Evolutionary conservation across 2,113 vertebrate genomes (phyloP).

Genomic region (Fulmarus glacialis): DNA sequence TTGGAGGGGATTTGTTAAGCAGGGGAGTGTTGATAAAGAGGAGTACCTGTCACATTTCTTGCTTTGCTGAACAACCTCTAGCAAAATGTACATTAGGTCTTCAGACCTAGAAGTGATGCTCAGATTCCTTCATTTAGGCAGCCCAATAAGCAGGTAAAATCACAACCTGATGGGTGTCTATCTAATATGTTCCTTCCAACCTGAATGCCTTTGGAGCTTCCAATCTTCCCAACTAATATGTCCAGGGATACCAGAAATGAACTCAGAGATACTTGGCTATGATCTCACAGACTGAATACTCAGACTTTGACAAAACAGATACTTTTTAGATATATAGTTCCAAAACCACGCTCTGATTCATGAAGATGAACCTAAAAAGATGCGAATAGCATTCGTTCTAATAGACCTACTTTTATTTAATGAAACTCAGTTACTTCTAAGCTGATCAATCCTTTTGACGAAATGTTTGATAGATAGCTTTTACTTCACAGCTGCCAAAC

Average conservation of each 20-base stretch:
- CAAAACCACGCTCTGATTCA: neutral
- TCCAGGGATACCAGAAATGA: neutral
- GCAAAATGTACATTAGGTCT: neutral
- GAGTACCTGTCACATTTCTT: neutral
- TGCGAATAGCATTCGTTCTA: rapidly evolving
- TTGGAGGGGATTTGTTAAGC: neutral
- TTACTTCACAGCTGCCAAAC: neutral
- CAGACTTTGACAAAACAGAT: neutral
- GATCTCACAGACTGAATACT: neutral
- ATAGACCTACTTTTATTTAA: neutral
- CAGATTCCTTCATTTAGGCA: neutral
- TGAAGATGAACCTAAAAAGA: neutral
- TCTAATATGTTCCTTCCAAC: neutral
- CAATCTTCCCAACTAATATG: neutral
- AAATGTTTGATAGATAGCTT: neutral
- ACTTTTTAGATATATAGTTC: neutral
- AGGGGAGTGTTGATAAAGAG: neutral
- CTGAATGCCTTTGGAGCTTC: neutral
- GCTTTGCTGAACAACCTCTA: neutral
- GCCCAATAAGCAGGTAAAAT: neutral
- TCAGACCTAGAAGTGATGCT: neutral
- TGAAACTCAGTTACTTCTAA: neutral
- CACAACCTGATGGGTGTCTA: neutral
- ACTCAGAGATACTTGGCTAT: neutral
- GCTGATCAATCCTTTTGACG: neutral